These are phyloP conservation scores for Eulacestoma nigropectus DNA, from an alignment of 2,113 vertebrate genomes.

Conservation along the genomic window DNA sequence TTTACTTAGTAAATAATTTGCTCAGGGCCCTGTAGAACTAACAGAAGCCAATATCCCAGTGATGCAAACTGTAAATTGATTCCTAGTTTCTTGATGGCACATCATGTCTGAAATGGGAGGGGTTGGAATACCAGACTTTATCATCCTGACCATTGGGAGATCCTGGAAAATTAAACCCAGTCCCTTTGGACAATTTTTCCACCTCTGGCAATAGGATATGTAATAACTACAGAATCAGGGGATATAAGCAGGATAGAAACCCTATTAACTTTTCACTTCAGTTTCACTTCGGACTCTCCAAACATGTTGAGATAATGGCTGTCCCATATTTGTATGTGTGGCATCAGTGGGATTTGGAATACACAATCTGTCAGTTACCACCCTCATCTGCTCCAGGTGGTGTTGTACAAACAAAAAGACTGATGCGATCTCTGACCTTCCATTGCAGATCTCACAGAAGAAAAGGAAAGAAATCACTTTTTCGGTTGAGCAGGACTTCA, in stretches of 20 bases:
- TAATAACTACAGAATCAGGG: neutral
- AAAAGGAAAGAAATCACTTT: constrained; percentile 51
- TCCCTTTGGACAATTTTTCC: neutral
- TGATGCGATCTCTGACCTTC: neutral
- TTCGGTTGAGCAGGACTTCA: constrained; percentile 59
- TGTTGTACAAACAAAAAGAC: neutral
- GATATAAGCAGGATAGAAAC: neutral
- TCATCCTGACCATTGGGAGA: fast-evolving
- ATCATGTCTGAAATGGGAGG: neutral
- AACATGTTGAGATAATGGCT: neutral
- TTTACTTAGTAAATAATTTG: neutral
- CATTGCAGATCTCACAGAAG: constrained; percentile 15
- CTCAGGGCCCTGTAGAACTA: neutral
- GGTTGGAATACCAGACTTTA: neutral
- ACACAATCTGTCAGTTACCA: neutral
- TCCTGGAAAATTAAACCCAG: neutral
- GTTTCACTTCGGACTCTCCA: neutral
- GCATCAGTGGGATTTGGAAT: neutral
- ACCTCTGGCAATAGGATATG: neutral
- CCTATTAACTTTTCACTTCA: neutral
- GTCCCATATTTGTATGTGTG: neutral
- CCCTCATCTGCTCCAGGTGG: neutral
- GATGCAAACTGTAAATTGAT: neutral
- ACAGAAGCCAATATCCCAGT: neutral
- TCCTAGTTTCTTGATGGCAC: neutral